A percentile compares a stretch with the other conserved stretches of the same genome.
Conservation (phyloP, 2,888 invertebrate genomes). For the Cotesia congregata region DNA sequence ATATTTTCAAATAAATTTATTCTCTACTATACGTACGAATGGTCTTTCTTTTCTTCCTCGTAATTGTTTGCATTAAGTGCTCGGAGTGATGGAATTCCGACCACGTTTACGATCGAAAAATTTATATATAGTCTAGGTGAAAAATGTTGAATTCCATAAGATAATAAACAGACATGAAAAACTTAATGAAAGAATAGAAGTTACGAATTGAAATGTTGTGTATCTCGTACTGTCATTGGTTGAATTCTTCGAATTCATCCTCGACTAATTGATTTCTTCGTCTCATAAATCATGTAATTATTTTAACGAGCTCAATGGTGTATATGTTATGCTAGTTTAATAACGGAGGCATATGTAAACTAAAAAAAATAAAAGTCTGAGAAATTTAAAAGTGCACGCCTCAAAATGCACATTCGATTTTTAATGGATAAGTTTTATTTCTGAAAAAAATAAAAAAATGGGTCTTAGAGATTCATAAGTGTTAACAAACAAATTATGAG, state of each 20-base stretch:
- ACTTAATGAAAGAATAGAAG: conserved; percentile 23
- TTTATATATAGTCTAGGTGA: not conserved
- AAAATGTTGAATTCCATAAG: not conserved
- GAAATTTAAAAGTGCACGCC: too few relatives aligned
- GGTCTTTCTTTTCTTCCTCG: not conserved
- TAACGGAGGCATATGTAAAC: too few relatives aligned
- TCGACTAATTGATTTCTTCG: conserved; percentile 15
- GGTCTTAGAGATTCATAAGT: too few relatives aligned
- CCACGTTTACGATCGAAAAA: not conserved
- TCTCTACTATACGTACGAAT: not conserved
- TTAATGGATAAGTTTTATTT: too few relatives aligned
- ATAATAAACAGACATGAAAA: conserved; percentile 1
- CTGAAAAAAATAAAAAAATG: too few relatives aligned
- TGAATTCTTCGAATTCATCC: conserved; percentile 3
- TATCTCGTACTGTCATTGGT: conserved; percentile 15
- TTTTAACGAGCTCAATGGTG: not conserved
- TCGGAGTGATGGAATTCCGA: not conserved
- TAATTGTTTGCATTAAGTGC: conserved; percentile 6
- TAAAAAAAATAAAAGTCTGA: too few relatives aligned
- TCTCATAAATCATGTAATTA: conserved; percentile 16
- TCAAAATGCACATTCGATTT: too few relatives aligned
- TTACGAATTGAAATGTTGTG: conserved; percentile 25
- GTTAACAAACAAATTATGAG: too few relatives aligned
- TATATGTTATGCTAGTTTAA: too few relatives aligned
- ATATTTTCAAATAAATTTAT: not conserved